A percentile compares a stretch with the other conserved stretches of the same genome.
Conservation (phyloP, 2,888 invertebrate species). For the Hoplodrina blanda region DNA sequence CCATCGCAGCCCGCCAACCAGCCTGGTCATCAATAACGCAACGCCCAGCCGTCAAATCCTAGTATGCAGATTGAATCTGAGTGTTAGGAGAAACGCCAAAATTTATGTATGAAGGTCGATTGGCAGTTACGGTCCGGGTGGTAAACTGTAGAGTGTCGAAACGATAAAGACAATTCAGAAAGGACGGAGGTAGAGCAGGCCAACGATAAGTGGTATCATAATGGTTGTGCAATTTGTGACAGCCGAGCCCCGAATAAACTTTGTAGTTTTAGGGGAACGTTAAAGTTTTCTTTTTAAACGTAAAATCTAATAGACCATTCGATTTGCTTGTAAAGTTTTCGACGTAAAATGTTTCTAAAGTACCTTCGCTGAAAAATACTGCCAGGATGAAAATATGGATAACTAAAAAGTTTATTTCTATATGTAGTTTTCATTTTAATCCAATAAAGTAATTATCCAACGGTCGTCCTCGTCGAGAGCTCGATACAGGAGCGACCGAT, state of each 20-base stretch:
- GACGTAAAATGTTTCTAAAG: neutral
- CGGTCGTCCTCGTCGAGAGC: too few species aligned
- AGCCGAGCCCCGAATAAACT: constrained; percentile 30
- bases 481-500: neutral
- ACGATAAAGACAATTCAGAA: constrained; percentile 53
- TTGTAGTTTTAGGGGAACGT: constrained; percentile 18
- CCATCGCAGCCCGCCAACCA: constrained; percentile 22
- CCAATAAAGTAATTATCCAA: neutral
- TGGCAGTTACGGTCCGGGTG: constrained; percentile 39
- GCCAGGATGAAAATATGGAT: neutral
- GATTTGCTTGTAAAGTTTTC: constrained; percentile 5
- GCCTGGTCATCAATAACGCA: constrained; percentile 56
- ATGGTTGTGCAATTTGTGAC: constrained; percentile 49
- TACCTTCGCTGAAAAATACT: neutral
- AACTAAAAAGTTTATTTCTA: neutral
- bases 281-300: constrained; percentile 21
- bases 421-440: neutral
- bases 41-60: constrained; percentile 40
- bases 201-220: constrained; percentile 53
- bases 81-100: constrained; percentile 35
- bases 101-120: constrained; percentile 60
- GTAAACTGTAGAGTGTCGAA: constrained; percentile 42
- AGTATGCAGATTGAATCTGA: constrained; percentile 60
- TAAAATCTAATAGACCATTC: too few species aligned
- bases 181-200: constrained; percentile 44